These are phyloP conservation scores for Syngnathus typhle DNA, from an alignment of 2,113 vertebrate species.

Conservation along the genomic window DNA sequence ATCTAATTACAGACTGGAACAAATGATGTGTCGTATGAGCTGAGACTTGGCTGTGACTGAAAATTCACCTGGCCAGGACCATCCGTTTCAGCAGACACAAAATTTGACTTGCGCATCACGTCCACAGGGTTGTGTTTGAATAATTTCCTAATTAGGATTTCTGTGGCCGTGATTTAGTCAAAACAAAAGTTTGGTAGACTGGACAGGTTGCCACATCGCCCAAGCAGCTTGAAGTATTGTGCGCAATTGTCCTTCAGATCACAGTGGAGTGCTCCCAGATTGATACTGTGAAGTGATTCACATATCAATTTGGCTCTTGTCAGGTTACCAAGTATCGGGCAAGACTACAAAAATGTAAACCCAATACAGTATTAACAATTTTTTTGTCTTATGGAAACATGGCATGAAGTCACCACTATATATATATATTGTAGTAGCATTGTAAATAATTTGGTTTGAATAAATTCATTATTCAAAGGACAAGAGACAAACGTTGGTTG, in stretches of 20 bases:
- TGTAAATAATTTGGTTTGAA: conserved; percentile 54
- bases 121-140: conserved; percentile 14
- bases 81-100: conserved; percentile 7
- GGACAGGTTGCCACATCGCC: no score
- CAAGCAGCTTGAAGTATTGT: neutral
- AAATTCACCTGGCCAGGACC: neutral
- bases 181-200: no score
- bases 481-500: conserved; percentile 65
- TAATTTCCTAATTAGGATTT: no score
- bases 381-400: conserved; percentile 26
- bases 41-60: conserved; percentile 55
- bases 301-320: no score
- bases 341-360: neutral
- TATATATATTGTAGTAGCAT: conserved; percentile 21
- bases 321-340: conserved; percentile 7
- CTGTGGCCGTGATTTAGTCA: no score
- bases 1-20: conserved; percentile 66
- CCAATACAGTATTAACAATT: neutral
- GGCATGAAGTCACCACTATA: conserved; percentile 20
- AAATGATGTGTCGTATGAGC: conserved; percentile 57
- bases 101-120: conserved; percentile 40
- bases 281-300: no score
- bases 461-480: conserved; percentile 70
- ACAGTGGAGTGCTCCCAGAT: no score
- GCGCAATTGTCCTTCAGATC: no score